Percentiles rank a stretch among this genome's conserved stretches.
Conservation (phyloP, 2,797 vertebrate genomes). For the Centropyge bicolor region DNA sequence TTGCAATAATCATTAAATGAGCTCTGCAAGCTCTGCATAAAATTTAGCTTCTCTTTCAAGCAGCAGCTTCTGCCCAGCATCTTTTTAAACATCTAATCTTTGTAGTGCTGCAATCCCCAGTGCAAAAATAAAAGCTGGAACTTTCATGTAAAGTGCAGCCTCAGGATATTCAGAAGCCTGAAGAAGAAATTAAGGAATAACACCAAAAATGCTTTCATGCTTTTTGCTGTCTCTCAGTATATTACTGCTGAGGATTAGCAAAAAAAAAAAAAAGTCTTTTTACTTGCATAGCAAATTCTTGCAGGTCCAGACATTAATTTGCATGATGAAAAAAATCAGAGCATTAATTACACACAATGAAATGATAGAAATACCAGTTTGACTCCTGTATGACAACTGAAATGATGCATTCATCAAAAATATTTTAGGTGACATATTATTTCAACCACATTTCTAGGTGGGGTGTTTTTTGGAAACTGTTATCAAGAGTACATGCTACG, state of each 20-base stretch:
- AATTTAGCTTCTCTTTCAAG: conserved; percentile 29
- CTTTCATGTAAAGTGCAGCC: conserved; percentile 8
- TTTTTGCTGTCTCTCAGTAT: conserved; percentile 16
- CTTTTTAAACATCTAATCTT: conserved; percentile 17
- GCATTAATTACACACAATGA: neutral
- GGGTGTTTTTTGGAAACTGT: neutral
- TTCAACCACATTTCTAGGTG: neutral
- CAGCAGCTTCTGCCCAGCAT: conserved; percentile 18
- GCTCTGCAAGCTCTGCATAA: conserved; percentile 52
- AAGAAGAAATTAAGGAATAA: conserved; percentile 2
- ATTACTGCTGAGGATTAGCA: neutral
- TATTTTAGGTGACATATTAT: neutral
- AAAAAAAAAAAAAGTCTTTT: conserved; percentile 6
- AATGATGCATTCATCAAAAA: neutral
- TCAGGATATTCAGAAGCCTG: conserved; percentile 14
- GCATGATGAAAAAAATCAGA: neutral
- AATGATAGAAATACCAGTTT: neutral
- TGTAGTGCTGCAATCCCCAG: neutral
- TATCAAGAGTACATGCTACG: conserved; percentile 25
- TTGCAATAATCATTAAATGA: conserved; percentile 34
- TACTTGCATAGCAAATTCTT: conserved; percentile 3
- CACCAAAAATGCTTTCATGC: conserved; percentile 29
- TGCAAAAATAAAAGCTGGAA: conserved; percentile 16
- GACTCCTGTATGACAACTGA: neutral
- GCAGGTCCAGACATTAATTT: neutral